Base-by-base conservation (phyloP, 1,140 invertebrate genomes). In the Drosophila truncata region DNA sequence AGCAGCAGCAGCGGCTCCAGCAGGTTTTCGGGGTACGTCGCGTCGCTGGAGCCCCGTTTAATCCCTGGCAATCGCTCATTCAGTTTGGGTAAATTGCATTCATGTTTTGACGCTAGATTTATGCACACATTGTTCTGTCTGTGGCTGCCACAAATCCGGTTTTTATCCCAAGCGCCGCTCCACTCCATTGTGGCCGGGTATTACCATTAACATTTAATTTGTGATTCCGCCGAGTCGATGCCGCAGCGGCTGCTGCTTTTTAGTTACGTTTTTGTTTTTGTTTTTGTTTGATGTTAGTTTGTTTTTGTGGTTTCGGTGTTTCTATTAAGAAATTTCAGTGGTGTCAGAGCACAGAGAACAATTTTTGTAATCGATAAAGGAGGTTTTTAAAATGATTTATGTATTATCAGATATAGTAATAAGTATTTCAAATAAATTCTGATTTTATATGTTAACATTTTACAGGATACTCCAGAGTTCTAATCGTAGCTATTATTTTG, bases 141-240 rank as follows among this genome's bases (percentile, higher is more conserved):
- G 66, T 80, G 37, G 57, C 63, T 67, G 80, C 84, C 84, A 84
- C 72, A 84, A 88, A 88, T 84, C 84, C 84, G 84, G 84, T 88
- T 88, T 87, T 78, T 63, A 59, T 52, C 50, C 57, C 63, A 58
- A 27, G 52, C 69, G 50, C 69, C 66, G 58, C 52, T 55, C 52
- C 20, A 50, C 37, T 60, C 61, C 59, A 55, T 76, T 70, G 71
- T 46, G 58, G 60, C 47, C 64, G 55, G 54, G 61, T 77, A 78
- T 77, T 76, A 66, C 59, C 78, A 87, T 90, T 88, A 90, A 90
- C 85, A 88, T 88, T 84, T 88, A 88, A 88, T 90, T 87, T 87
- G 66, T 60, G 75, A 74, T 78, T 86, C 44, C 60, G 35, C 35
- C 66, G 62, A 74, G 74, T 76, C 63, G 33, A 41, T 78, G 46